Percentiles rank a stretch among this genome's conserved stretches.
phyloP scores from a whole-genome alignment of 2,888 invertebrate genomes.

The Dynastes maya region DNA sequence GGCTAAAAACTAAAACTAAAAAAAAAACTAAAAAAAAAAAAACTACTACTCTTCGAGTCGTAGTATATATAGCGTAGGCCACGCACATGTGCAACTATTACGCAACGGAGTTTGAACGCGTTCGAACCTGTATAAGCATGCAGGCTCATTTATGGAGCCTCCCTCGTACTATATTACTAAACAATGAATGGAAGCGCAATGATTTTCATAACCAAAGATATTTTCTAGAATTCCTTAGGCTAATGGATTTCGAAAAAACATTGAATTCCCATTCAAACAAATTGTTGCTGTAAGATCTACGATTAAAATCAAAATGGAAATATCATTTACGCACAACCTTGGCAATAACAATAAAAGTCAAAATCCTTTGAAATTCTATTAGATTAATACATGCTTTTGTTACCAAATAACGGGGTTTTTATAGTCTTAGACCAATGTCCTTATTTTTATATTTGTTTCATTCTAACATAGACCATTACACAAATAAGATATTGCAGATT shows the following conservation, averaged over 20 bases:
- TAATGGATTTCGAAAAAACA: background rate
- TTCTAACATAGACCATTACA: slow-evolving; percentile 48
- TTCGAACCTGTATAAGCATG: too few species aligned
- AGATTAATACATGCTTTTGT: slow-evolving; percentile 34
- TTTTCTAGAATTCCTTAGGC: too few species aligned
- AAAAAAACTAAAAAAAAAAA: too few species aligned
- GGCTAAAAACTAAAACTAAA: too few species aligned
- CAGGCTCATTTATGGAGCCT: too few species aligned
- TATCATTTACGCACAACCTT: slow-evolving; percentile 26
- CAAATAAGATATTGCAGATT: slow-evolving; percentile 52
- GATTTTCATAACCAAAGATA: too few species aligned
- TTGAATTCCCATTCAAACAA: background rate
- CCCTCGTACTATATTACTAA: too few species aligned
- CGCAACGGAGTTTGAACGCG: too few species aligned
- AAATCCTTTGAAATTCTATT: slow-evolving; percentile 10
- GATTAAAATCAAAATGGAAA: background rate
- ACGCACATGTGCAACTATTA: too few species aligned
- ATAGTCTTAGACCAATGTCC: slow-evolving; percentile 29
- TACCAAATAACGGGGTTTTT: slow-evolving; percentile 40
- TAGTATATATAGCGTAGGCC: too few species aligned
- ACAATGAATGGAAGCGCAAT: too few species aligned
- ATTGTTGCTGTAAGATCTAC: background rate
- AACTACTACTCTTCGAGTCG: too few species aligned
- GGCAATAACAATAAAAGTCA: slow-evolving; percentile 28
- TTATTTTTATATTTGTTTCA: slow-evolving; percentile 47